Conservation (phyloP, 2,888 invertebrate genomes). For the Tinea trinotella region DNA sequence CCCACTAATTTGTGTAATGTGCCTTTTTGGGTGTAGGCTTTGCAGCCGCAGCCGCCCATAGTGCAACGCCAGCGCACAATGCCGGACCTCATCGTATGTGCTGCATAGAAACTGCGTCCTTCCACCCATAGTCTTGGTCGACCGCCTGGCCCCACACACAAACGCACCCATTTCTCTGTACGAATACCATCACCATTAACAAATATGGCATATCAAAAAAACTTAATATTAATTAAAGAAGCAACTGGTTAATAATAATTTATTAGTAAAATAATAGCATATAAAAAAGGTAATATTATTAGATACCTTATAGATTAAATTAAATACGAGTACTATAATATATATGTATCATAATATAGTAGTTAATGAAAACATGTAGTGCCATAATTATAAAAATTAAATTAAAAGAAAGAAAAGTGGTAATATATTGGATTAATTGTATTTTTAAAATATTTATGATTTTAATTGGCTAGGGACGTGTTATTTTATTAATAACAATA, state of each 20-base stretch:
- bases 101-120: conserved; percentile 64
- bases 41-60: conserved; percentile 65
- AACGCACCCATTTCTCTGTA: conserved; percentile 49
- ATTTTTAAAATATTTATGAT: no score
- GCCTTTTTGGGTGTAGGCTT: conserved; percentile 63
- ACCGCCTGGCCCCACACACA: conserved; percentile 62
- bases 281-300: not conserved
- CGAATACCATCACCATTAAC: conserved; percentile 13
- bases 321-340: no score
- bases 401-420: no score
- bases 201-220: not conserved
- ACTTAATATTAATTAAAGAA: not conserved
- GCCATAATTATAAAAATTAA: no score
- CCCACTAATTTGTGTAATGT: conserved; percentile 60
- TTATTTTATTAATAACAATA: no score
- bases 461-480: no score
- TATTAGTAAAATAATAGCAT: not conserved
- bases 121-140: conserved; percentile 63
- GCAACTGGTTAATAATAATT: not conserved
- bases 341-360: no score
- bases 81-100: conserved; percentile 65
- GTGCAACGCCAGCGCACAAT: conserved; percentile 66
- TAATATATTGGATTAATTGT: no score
- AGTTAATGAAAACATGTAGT: no score
- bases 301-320: no score